Evolutionary conservation across 2,113 vertebrate species (phyloP).

Genomic region (Benitochromis conjunctus): DNA sequence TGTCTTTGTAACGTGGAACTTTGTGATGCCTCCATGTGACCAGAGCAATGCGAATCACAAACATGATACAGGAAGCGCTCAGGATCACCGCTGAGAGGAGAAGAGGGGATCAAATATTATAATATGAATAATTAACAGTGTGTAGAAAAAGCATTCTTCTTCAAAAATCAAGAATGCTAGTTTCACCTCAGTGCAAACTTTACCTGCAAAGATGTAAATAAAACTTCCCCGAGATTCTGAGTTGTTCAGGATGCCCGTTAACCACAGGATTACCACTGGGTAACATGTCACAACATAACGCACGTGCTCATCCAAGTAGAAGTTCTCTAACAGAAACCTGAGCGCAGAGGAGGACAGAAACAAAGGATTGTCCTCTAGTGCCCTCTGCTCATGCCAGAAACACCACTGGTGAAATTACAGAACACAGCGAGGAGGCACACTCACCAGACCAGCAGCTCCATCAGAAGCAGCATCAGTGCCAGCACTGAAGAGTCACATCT

Average conservation of each 20-base stretch:
- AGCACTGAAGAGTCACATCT: constrained; percentile 50
- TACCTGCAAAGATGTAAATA: constrained; percentile 67
- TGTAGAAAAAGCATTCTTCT: not conserved
- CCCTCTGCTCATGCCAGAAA: not conserved
- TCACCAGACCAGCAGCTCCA: constrained; percentile 71
- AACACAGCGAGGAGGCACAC: not conserved
- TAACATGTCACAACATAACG: constrained; percentile 73
- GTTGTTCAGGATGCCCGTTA: constrained; percentile 35
- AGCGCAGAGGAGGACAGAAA: not conserved
- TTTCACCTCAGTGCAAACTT: not conserved
- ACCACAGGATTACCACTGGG: constrained; percentile 69
- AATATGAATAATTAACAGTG: not conserved
- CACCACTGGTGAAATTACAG: not conserved
- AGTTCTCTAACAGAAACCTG: constrained; percentile 78
- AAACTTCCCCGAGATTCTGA: not conserved
- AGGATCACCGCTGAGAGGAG: constrained; percentile 35
- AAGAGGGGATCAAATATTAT: not conserved
- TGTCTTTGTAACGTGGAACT: constrained; percentile 41
- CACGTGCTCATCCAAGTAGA: constrained; percentile 70
- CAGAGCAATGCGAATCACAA: constrained; percentile 23
- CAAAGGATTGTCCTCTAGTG: not conserved
- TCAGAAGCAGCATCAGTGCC: constrained; percentile 68
- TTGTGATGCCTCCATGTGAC: constrained; percentile 53
- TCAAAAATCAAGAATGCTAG: not conserved
- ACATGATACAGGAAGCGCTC: constrained; percentile 10